phyloP scores from a whole-genome alignment of 2,797 vertebrate genomes.

The Oreochromis grahami region DNA sequence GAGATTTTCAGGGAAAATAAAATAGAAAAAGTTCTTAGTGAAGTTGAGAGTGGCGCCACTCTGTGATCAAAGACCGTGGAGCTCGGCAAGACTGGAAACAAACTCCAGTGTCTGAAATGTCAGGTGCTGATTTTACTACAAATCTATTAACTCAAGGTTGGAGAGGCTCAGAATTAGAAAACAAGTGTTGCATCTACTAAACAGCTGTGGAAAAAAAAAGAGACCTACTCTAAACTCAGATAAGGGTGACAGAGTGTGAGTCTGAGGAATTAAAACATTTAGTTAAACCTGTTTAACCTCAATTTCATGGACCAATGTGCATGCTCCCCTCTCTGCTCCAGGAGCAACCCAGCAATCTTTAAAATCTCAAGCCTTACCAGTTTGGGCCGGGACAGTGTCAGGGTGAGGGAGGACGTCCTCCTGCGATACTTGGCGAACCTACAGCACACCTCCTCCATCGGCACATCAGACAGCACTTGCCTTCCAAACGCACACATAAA shows the following conservation, averaged over 20 bases:
- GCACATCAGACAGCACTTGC: not conserved
- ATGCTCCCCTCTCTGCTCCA: not conserved
- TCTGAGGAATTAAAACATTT: not conserved
- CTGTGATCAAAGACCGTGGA: not conserved
- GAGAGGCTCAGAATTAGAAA: not conserved
- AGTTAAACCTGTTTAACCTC: not conserved
- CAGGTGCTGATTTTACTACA: not conserved
- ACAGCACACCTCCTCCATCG: constrained; percentile 55
- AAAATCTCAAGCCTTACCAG: constrained; percentile 46
- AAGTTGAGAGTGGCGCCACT: not conserved
- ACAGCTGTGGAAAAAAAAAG: not conserved
- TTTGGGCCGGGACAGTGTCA: constrained; percentile 13
- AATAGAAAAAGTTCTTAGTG: not conserved
- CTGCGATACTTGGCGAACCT: constrained; percentile 35
- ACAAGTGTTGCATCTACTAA: not conserved
- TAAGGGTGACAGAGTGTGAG: accelerated
- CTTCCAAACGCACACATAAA: not conserved
- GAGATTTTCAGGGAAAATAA: not conserved
- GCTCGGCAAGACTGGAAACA: not conserved
- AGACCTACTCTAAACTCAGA: not conserved
- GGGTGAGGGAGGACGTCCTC: constrained; percentile 52
- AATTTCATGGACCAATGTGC: not conserved
- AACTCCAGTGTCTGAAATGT: not conserved
- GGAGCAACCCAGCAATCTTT: not conserved
- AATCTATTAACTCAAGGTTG: not conserved